Base-by-base conservation (phyloP, 2,113 vertebrate genomes). In the Petroica traversi region DNA sequence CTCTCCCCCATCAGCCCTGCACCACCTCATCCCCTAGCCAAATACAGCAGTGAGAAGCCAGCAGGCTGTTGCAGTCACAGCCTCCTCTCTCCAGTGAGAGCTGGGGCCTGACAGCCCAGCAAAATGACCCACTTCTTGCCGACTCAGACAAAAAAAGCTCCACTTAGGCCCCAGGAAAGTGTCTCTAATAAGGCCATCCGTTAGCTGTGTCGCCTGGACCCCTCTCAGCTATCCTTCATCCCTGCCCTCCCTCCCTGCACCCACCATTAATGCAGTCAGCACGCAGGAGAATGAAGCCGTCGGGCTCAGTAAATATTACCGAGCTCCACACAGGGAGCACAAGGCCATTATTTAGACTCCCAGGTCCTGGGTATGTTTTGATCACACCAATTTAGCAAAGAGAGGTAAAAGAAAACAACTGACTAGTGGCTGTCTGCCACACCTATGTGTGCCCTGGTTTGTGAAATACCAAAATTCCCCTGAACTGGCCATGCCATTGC, bases 41-140 rank as follows among this genome's bases (percentile, higher is more conserved):
- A 81, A 77, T 0, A 8, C 63, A 67, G 88, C 55, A 67, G 67
- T 4, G 3, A 91, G 75, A 94, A 97, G 90, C 74, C 93, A 79
- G 95, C 57, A 86, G 79, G 78, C 82, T 92, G 77, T 91, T 86
- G 92, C 81, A 95, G 58, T 49, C 89, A 52, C 67, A 94, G 95
- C 67, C 85, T 95, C 78, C 92, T 91, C 87, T 97, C 88, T 97
- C 94, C 91, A 91, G 92, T 8, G 36, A 94, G 88, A 95, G 92
- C 86, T 17, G 64, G 78, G 92, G 91, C 87, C 92, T 97, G 98
- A 98, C 97, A 98, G 96, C 92, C 93, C 94, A 94, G 95, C 97
- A 97, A 98, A 98, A 98, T 97, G 98, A 98, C 97, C 98, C 97
- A 98, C 97, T 98, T 98, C 98, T 98, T 98, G 97, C 97, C 84